A percentile compares a stretch with the other conserved stretches of the same genome.
These are phyloP conservation scores for Takifugu bimaculatus DNA, from an alignment of 2,113 vertebrate genomes.

Conservation along the genomic window DNA sequence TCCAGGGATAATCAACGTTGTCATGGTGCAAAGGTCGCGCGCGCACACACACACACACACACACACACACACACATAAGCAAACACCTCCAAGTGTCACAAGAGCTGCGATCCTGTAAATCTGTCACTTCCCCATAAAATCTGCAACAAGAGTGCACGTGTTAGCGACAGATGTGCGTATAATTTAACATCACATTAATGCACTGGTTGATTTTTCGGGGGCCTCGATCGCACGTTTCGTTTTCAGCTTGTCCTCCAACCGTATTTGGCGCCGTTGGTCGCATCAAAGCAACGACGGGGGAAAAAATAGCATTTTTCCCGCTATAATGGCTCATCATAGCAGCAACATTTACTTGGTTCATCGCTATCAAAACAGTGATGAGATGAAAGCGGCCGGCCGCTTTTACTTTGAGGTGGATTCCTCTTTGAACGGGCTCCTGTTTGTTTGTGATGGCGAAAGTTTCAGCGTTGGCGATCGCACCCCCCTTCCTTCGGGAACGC, in stretches of 20 bases:
- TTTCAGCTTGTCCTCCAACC: constrained; percentile 3
- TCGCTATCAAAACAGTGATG: constrained; percentile 10
- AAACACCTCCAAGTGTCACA: constrained; percentile 22
- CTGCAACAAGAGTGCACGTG: constrained; percentile 1
- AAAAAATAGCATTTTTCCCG: constrained; percentile 11
- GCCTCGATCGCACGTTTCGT: constrained; percentile 6
- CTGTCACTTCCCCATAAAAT: constrained; percentile 3
- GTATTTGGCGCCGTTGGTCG: constrained; percentile 38
- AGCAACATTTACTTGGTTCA: constrained; percentile 38
- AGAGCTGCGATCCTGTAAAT: constrained; percentile 31
- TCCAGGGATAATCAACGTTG: constrained; percentile 25
- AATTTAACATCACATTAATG: not conserved
- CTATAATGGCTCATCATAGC: constrained; percentile 11
- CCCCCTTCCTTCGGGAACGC: constrained; percentile 28
- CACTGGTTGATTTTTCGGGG: not conserved
- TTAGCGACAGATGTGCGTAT: constrained; percentile 26
- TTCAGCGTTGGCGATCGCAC: constrained; percentile 56
- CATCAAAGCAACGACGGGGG: constrained; percentile 9
- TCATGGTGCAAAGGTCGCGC: constrained; percentile 7
- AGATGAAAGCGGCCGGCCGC: constrained; percentile 56
- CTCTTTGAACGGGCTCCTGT: constrained; percentile 58
- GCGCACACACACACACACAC: constrained; percentile 2
- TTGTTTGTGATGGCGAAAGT: constrained; percentile 61
- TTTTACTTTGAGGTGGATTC: constrained; percentile 58
- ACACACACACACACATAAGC: constrained; percentile 3